Percentiles rank a stretch among this genome's conserved stretches.
phyloP scores from a whole-genome alignment of 2,888 invertebrate species.

The Cryptosula pallasiana region DNA sequence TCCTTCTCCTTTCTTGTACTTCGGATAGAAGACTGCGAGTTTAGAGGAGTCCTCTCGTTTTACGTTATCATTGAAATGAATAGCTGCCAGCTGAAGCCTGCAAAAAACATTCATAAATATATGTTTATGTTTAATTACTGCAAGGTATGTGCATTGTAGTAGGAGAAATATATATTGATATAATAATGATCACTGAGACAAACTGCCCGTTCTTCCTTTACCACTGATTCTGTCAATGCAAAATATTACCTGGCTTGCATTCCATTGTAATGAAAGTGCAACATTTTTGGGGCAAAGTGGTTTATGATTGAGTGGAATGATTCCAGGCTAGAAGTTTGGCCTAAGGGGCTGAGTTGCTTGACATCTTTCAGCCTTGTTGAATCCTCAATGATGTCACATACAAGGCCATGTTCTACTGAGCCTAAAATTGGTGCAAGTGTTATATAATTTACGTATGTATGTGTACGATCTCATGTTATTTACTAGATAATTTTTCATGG shows the following conservation, averaged over 20 bases:
- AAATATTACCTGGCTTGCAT: neutral
- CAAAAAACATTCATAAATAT: neutral
- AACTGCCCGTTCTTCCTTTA: too few relatives aligned
- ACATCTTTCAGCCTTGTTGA: neutral
- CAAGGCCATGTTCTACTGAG: neutral
- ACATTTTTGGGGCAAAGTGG: too few relatives aligned
- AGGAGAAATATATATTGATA: neutral
- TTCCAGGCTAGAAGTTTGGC: neutral
- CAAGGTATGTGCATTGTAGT: neutral
- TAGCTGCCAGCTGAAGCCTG: neutral
- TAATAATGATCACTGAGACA: too few relatives aligned
- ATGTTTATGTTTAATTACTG: neutral
- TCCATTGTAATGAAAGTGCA: neutral
- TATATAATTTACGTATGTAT: neutral
- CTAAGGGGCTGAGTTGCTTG: neutral
- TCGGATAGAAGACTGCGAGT: neutral
- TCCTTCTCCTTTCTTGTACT: neutral
- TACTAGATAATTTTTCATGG: too few relatives aligned
- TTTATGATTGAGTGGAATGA: neutral
- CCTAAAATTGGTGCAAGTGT: neutral
- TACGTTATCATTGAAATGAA: neutral
- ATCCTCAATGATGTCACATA: neutral
- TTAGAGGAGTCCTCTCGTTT: neutral
- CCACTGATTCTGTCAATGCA: too few relatives aligned
- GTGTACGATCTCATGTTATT: too few relatives aligned